Base-by-base conservation (phyloP, 2,888 invertebrate species). In the Pycnomerus fuliginosus region DNA sequence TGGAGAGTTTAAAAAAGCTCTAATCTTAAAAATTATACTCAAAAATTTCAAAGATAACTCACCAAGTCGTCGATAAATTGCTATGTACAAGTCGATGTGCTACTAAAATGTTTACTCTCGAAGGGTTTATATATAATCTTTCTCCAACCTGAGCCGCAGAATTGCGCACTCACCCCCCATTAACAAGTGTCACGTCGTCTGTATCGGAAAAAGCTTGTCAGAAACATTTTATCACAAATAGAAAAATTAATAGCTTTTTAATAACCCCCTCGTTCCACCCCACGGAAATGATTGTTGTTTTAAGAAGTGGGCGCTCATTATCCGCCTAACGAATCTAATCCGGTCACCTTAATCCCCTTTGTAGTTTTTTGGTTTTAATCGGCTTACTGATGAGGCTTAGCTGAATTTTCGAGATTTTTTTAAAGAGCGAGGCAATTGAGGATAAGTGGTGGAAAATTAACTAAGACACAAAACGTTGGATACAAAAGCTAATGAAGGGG, bases 101-200 rank as follows among this genome's bases (percentile, higher is more conserved):
- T 10, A 32, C 28, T 28, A 44, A 44, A n/a, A n/a, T n/a, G n/a
- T n/a, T n/a, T n/a, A n/a, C n/a, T n/a, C n/a, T n/a, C n/a, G n/a
- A n/a, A 12, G 27, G 23, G 39, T 46, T 46, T 55, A 49, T 55
- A 55, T 57, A 53, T 48, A 50, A 22, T 20, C 32, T 38, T 46
- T 43, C 46, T 48, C 50, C 45, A 45, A 47, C 48, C 49, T 39
- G 8, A 20, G 39, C 48, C 29, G 33, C 45, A 39, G 50, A 45
- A 47, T 51, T 55, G 57, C 57, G 57, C 57, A 55, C 49, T 52
- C 47, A 49, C 38, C 35, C 40, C 48, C 52, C 48, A 48, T 52
- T 51, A 52, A 45, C 50, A 41, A 31, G 41, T 46, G 52, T 45
- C 51, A 50, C 47, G 50, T 49, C 45, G 41, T 31, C 47, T 52